Percentiles rank a stretch among this genome's conserved stretches.
Conservation (phyloP, 1,140 invertebrate genomes). For the Drosophila tristis region DNA sequence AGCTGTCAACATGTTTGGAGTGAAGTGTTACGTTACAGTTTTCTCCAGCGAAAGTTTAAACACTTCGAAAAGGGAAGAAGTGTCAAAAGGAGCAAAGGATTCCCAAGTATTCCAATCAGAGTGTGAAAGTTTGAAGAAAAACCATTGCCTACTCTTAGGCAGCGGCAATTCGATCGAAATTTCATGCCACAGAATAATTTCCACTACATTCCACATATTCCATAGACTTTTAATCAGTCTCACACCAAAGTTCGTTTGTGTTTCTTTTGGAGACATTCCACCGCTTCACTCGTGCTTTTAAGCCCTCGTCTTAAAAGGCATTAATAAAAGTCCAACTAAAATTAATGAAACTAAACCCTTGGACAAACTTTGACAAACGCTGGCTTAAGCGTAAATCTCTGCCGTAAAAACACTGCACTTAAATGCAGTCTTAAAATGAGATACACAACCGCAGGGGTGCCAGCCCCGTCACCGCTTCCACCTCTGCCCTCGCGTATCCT, state of each 20-base stretch:
- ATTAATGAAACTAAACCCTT: slow-evolving; percentile 40
- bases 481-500: slow-evolving; percentile 13
- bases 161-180: neutral
- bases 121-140: neutral
- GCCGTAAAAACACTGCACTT: slow-evolving; percentile 31
- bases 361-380: slow-evolving; percentile 43
- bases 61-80: slow-evolving; percentile 27
- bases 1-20: slow-evolving; percentile 78
- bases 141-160: slow-evolving; percentile 10
- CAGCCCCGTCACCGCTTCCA: neutral
- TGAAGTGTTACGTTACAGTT: slow-evolving; percentile 59
- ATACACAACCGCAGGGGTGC: slow-evolving; percentile 20
- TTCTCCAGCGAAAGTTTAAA: slow-evolving; percentile 49
- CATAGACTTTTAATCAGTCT: too few species aligned
- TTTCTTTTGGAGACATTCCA: too few species aligned
- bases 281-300: neutral
- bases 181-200: neutral
- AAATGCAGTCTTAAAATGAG: slow-evolving; percentile 36
- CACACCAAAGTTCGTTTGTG: neutral
- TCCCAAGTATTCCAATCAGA: slow-evolving; percentile 6
- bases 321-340: slow-evolving; percentile 34
- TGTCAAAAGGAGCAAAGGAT: neutral
- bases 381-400: slow-evolving; percentile 37
- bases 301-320: slow-evolving; percentile 14
- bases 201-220: slow-evolving; percentile 6